A percentile compares a stretch with the other conserved stretches of the same genome.
These are phyloP conservation scores for Bubalus kerabau DNA, from an alignment of 2,113 vertebrate genomes.

Conservation along the genomic window DNA sequence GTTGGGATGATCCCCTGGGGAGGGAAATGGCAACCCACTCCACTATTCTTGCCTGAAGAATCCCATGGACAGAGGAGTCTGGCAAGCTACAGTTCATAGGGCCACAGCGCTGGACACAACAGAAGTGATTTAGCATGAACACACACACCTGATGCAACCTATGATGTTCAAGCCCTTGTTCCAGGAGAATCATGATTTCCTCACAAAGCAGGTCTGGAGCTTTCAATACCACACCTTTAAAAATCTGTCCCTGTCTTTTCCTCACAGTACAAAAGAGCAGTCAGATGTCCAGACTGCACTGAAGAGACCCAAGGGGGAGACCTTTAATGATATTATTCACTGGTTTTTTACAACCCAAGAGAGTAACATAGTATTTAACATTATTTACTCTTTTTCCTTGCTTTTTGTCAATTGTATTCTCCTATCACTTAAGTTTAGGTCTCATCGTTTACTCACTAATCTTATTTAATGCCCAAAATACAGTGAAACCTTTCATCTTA, in stretches of 20 bases:
- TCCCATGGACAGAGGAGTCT: background rate
- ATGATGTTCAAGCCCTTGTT: conserved; percentile 59
- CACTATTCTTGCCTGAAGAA: background rate
- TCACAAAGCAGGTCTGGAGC: conserved; percentile 60
- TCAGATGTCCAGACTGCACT: background rate
- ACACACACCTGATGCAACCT: background rate
- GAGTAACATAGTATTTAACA: background rate
- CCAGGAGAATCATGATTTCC: conserved; percentile 64
- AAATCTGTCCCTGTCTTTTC: background rate
- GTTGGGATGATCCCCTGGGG: background rate
- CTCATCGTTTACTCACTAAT: no score
- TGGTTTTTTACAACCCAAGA: background rate
- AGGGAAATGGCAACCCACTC: background rate
- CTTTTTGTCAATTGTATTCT: background rate
- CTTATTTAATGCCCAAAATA: no score
- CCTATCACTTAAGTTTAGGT: no score
- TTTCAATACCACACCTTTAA: conserved; percentile 14
- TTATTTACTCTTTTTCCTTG: background rate
- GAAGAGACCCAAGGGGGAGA: background rate
- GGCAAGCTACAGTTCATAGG: fast-evolving
- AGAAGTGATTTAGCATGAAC: background rate
- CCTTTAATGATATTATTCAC: background rate
- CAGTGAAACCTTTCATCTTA: no score
- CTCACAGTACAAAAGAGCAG: background rate
- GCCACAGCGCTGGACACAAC: fast-evolving